Percentiles rank a stretch among this genome's conserved stretches.
phyloP scores from a whole-genome alignment of 1,140 invertebrate species.

The Drosophila littoralis region DNA sequence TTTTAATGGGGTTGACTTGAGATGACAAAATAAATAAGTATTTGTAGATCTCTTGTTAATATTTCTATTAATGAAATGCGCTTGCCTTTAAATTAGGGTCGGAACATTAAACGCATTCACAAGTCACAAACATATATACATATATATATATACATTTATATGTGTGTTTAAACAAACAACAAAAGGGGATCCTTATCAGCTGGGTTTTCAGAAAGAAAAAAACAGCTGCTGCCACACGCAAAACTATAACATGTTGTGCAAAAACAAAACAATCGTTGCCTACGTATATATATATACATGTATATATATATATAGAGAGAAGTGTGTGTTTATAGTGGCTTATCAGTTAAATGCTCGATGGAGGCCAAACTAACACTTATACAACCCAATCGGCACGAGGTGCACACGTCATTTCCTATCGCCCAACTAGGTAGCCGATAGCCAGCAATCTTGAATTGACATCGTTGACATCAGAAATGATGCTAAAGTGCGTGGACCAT shows the following conservation, averaged over 20 bases:
- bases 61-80: too few species aligned
- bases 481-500: not conserved
- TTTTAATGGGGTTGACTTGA: too few species aligned
- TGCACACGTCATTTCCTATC: conserved; percentile 54
- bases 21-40: too few species aligned
- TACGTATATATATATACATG: not conserved
- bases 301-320: not conserved
- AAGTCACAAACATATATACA: not conserved
- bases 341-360: conserved; percentile 50
- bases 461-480: not conserved
- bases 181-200: conserved; percentile 16
- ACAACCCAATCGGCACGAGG: conserved; percentile 47
- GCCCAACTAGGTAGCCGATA: conserved; percentile 21
- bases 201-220: not conserved
- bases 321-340: conserved; percentile 31
- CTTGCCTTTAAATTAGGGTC: not conserved
- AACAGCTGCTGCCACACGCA: conserved; percentile 7
- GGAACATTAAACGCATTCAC: not conserved
- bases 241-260: conserved; percentile 6
- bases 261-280: conserved; percentile 10
- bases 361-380: conserved; percentile 51
- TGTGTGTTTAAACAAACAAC: not conserved
- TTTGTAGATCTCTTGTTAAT: too few species aligned
- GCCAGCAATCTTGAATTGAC: conserved; percentile 17
- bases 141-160: not conserved